phyloP scores from a whole-genome alignment of 1,140 invertebrate species.

The Tachypleus tridentatus region DNA sequence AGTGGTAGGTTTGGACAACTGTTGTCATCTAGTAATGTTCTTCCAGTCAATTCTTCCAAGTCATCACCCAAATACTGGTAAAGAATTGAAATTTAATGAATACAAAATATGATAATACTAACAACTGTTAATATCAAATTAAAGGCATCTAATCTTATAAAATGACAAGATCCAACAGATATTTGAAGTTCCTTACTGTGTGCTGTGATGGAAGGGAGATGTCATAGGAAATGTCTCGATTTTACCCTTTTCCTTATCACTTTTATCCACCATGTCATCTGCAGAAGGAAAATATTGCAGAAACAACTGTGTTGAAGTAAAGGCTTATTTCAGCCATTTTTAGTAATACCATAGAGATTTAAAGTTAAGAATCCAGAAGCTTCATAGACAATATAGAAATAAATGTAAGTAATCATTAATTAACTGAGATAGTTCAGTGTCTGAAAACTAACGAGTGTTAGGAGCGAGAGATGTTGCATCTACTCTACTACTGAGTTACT shows the following conservation, averaged over 20 bases:
- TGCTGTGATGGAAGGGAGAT: slow-evolving; percentile 26
- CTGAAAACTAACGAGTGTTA: no score
- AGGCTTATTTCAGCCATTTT: no score
- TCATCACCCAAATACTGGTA: slow-evolving; percentile 50
- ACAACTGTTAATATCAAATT: neutral
- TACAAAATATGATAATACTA: neutral
- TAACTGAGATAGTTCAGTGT: no score
- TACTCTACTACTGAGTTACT: no score
- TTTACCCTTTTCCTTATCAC: neutral
- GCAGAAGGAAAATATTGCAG: no score
- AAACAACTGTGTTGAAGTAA: no score
- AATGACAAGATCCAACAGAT: neutral
- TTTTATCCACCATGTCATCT: neutral
- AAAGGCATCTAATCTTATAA: neutral
- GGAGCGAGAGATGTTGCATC: no score
- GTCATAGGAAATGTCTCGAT: slow-evolving; percentile 22
- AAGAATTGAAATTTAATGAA: slow-evolving; percentile 7
- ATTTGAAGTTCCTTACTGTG: slow-evolving; percentile 13
- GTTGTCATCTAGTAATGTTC: slow-evolving; percentile 46
- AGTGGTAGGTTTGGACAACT: slow-evolving; percentile 42
- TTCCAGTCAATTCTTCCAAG: slow-evolving; percentile 46
- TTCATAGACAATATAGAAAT: no score
- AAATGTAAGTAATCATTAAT: no score
- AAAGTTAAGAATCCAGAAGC: no score
- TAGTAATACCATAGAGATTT: no score